Evolutionary conservation across 2,797 vertebrate species (phyloP).

Genomic region (Bradypodion pumilum): DNA sequence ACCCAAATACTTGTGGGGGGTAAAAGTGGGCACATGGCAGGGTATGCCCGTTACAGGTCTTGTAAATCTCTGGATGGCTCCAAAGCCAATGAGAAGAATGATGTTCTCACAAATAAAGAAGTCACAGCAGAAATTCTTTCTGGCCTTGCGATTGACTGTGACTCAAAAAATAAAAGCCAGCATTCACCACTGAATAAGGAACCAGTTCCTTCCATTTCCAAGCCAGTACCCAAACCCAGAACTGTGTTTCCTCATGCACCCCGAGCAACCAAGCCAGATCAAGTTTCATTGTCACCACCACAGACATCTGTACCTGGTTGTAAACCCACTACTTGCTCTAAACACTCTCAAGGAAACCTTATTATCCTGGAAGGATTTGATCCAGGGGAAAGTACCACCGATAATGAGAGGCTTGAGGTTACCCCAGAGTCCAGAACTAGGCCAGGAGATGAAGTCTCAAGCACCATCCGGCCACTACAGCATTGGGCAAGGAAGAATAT

Average conservation of each 20-base stretch:
- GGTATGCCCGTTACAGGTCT: slow-evolving; percentile 33
- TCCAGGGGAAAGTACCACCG: slow-evolving; percentile 61
- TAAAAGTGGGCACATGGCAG: neutral
- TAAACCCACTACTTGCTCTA: slow-evolving; percentile 48
- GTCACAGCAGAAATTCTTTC: neutral
- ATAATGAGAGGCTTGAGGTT: slow-evolving; percentile 21
- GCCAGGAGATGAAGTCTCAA: neutral
- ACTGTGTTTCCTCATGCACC: slow-evolving; percentile 83
- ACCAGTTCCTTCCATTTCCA: slow-evolving; percentile 55
- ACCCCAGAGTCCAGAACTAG: neutral
- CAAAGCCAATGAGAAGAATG: slow-evolving; percentile 27
- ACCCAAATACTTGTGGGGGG: neutral
- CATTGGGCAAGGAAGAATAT: neutral
- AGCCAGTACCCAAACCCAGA: slow-evolving; percentile 91
- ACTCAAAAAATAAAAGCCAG: fast-evolving
- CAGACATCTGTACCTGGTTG: slow-evolving; percentile 24
- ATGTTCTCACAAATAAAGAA: slow-evolving; percentile 34
- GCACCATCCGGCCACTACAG: slow-evolving; percentile 26
- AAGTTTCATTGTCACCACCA: neutral
- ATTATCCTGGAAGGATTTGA: slow-evolving; percentile 71
- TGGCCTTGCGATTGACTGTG: neutral
- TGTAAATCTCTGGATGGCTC: slow-evolving; percentile 21
- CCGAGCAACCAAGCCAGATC: slow-evolving; percentile 43
- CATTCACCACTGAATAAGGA: slow-evolving; percentile 48
- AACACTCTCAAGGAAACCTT: slow-evolving; percentile 65